These are phyloP conservation scores for Palaemon carinicauda DNA, from an alignment of 1,140 invertebrate species.

Conservation along the genomic window DNA sequence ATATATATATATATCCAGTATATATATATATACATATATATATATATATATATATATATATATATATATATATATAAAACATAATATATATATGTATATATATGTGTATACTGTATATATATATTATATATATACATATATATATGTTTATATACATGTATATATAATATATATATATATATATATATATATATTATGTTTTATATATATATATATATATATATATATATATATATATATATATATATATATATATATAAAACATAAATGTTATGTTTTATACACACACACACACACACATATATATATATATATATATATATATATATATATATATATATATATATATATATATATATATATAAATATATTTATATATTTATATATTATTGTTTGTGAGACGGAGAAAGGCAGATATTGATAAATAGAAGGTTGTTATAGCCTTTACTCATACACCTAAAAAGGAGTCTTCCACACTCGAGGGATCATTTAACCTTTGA, in stretches of 20 bases:
- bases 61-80: not conserved
- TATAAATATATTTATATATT: not conserved
- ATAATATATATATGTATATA: not conserved
- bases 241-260: constrained; percentile 2
- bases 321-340: constrained; percentile 2
- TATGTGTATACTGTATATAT: not conserved
- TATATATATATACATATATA: not conserved
- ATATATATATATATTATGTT: constrained; percentile 2
- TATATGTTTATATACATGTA: not conserved
- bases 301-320: constrained; percentile 2
- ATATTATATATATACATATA: too few species aligned
- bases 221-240: not conserved
- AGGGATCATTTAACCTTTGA: too few species aligned
- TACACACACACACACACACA: too few species aligned
- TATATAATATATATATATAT: constrained; percentile 2
- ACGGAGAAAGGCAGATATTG: too few species aligned
- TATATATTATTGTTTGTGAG: not conserved
- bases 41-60: not conserved
- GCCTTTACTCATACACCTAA: too few species aligned
- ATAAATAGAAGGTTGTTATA: too few species aligned
- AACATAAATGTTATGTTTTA: too few species aligned
- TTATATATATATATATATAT: too few species aligned
- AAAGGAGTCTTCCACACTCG: too few species aligned
- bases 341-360: not conserved
- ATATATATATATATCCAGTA: not conserved